Base-by-base conservation (phyloP, 2,797 vertebrate species). In the Onychomys leucogaster region DNA sequence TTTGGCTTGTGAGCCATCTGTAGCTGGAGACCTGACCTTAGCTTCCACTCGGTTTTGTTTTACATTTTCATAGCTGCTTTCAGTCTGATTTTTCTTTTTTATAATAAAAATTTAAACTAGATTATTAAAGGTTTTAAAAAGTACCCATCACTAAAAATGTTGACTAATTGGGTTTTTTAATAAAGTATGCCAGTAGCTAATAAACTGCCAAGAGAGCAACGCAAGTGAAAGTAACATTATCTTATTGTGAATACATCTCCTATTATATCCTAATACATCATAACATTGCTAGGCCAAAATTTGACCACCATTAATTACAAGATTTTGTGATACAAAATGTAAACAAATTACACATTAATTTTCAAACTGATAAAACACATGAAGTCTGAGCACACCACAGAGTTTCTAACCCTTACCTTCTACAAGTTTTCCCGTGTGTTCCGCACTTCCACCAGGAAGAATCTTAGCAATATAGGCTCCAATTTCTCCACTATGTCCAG, bases 381-480 rank as follows among this genome's bases (percentile, higher is more conserved):
- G 34, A 25, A 59, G 49, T 52, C 88, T 59, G 43, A 90, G 3
- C 55, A 76, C 0, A 77, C 14, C 87, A 61, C 52, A 57, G 90
- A 95, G 63, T 32, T 2, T 49, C 80, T 97, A 96, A 52, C 92
- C 95, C 99, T 99, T 99, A 99, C 99, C 99, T 98, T 99, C 99
- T 41, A 99, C 95, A 78, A 99, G 98, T 98, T 99, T 99, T 77
- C 99, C 99, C 0, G 99, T 99, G 95, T 99, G 99, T 96, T 99
- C 99, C 37, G 99, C 99, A n/a, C 98, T 98, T 97, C 99, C 99
- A 11, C 99, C 99, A 2, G 99, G 99, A 96, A 99, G 98, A 95
- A 99, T 99, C 97, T 99, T 99, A 96, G 99, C 99, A 94, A 99
- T 99, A 95, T 99, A 99, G 76, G 99, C 99, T 98, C 99, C 99